Percentiles rank a stretch among this genome's conserved stretches.
phyloP scores from a whole-genome alignment of 2,113 vertebrate species.

The Grantiella picta region DNA sequence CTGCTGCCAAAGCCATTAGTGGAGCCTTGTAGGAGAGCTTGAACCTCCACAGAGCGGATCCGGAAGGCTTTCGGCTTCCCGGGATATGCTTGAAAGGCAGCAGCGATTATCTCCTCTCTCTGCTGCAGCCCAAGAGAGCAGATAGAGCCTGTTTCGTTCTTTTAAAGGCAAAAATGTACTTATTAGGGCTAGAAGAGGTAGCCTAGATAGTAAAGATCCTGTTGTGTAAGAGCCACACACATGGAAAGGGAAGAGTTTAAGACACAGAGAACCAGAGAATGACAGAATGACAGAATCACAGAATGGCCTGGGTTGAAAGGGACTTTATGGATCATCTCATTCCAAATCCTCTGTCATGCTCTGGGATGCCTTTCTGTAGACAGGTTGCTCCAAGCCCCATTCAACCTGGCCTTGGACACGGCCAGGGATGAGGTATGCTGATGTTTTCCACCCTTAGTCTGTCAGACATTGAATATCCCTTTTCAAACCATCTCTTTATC shows the following conservation, averaged over 20 bases:
- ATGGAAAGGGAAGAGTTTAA: not conserved
- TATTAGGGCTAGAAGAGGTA: not conserved
- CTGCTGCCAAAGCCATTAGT: constrained; percentile 49
- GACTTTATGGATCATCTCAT: not conserved
- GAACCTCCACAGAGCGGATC: not conserved
- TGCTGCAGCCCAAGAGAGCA: not conserved
- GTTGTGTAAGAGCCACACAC: not conserved
- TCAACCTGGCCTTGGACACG: not conserved
- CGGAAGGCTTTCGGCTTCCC: not conserved
- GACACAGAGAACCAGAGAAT: not conserved
- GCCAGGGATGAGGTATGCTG: not conserved
- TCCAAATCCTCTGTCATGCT: no score
- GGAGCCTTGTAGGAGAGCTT: not conserved
- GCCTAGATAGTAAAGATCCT: not conserved
- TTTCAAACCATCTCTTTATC: not conserved
- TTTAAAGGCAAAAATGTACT: not conserved
- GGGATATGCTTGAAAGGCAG: not conserved
- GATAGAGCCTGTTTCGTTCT: not conserved
- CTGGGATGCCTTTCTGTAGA: rapidly evolving
- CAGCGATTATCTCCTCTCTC: not conserved
- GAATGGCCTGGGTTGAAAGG: not conserved
- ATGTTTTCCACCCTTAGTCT: not conserved
- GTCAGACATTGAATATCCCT: rapidly evolving
- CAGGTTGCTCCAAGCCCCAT: not conserved
- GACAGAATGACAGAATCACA: not conserved